Conservation (phyloP, 2,888 invertebrate species). For the Neocrepidodera transversa region DNA sequence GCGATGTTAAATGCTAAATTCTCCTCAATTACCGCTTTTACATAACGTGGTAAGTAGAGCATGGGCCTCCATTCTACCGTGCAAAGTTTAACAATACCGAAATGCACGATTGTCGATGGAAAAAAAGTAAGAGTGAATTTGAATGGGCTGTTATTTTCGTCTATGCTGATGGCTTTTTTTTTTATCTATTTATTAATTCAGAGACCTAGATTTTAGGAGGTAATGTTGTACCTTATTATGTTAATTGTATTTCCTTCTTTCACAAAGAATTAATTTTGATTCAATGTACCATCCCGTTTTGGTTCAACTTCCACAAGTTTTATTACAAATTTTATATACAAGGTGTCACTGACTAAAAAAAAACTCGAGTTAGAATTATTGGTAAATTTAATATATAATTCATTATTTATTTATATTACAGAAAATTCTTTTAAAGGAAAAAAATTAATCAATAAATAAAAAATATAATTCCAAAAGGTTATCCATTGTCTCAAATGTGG, state of each 20-base stretch:
- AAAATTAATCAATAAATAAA: too few species aligned
- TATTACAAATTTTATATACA: too few species aligned
- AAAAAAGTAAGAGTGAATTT: conserved; percentile 27
- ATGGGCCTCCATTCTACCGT: conserved; percentile 57
- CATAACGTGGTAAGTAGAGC: conserved; percentile 59
- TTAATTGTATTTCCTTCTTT: not conserved
- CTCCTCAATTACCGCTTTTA: conserved; percentile 59
- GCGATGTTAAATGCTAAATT: conserved; percentile 57
- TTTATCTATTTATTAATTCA: conserved; percentile 14
- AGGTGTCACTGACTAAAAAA: too few species aligned
- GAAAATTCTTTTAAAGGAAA: too few species aligned
- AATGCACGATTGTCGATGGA: conserved; percentile 31
- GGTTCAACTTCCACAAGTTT: too few species aligned
- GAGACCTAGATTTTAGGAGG: conserved; percentile 19
- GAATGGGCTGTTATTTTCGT: conserved; percentile 23
- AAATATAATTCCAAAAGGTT: too few species aligned
- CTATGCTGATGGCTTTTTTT: not conserved
- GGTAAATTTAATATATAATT: too few species aligned
- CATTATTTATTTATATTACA: too few species aligned
- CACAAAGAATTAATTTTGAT: too few species aligned
- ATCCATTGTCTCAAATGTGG: too few species aligned
- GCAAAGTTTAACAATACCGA: conserved; percentile 46
- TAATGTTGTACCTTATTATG: not conserved
- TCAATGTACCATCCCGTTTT: too few species aligned
- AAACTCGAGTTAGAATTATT: too few species aligned